Base-by-base conservation (phyloP, 2,888 invertebrate genomes). In the Xanthia togata region DNA sequence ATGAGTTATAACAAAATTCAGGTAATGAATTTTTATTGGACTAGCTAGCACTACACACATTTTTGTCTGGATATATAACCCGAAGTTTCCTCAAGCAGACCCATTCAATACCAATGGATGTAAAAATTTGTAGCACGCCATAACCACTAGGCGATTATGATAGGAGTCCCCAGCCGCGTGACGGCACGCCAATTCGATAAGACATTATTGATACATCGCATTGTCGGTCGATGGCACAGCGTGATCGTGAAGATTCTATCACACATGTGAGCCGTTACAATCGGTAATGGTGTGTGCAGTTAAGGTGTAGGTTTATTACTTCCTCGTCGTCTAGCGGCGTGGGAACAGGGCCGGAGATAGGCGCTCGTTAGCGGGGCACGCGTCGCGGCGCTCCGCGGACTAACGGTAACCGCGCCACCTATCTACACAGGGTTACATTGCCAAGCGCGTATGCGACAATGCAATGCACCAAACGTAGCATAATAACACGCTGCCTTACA, bases 301-400 rank as follows among this genome's bases (percentile, higher is more conserved):
- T 95, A 96, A 94, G 95, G 95, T 94, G 93, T 96, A 94, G 93
- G 94, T 95, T 96, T 96, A 96, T 96, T 96, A 92, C 96, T 96
- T 96, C 96, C 96, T 95, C 90, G 93, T 92, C 90, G 93, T 90
- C 90, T 91, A 89, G 92, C 92, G 93, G 89, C 92, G 93, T 95
- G 96, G 93, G 95, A 96, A 94, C 93, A 93, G 91, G 91, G 91
- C 94, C 95, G 94, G 95, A 96, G 95, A 96, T 95, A 95, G 95
- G 94, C 90, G 92, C 94, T 94, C 94, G 95, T 95, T 95, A 95
- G 92, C 92, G 92, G 90, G 92, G 92, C 94, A 94, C 93, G 92
- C 92, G 93, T 92, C 91, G 89, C 86, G 75, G 83, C 84, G 85
- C 89, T 80, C 65, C 80, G 82, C 86, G 87, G 88, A 84, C 88